Evolutionary conservation across 2,797 vertebrate species (phyloP).

Genomic region (Hippoglossus hippoglossus): DNA sequence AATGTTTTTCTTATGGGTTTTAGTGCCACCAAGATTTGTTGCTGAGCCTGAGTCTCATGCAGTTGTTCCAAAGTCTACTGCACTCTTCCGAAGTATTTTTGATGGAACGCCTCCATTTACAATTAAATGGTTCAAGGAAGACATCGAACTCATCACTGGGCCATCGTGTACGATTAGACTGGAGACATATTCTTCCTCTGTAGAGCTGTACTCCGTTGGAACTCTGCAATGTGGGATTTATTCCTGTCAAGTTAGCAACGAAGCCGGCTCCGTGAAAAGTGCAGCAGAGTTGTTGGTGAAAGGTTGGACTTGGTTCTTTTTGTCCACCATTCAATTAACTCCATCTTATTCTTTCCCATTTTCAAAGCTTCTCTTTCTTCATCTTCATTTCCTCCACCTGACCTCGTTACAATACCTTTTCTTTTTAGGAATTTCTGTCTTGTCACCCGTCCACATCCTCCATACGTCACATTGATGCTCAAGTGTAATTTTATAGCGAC

Average conservation of each 20-base stretch:
- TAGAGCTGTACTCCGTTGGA: conserved; percentile 90
- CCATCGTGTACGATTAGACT: conserved; percentile 87
- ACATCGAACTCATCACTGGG: conserved; percentile 87
- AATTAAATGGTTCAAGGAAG: conserved; percentile 95
- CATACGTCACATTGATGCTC: conserved; percentile 11
- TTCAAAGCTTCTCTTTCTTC: conserved; percentile 46
- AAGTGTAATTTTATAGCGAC: neutral
- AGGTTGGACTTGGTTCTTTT: conserved; percentile 86
- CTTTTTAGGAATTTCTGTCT: conserved; percentile 36
- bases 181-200: conserved; percentile 88
- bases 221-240: conserved; percentile 87
- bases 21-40: conserved; percentile 92
- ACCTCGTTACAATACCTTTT: conserved; percentile 11
- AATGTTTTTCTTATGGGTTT: conserved; percentile 53
- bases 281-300: conserved; percentile 89
- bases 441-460: conserved; percentile 28
- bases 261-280: conserved; percentile 90
- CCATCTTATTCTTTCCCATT: conserved; percentile 56
- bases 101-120: conserved; percentile 93
- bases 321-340: conserved; percentile 42
- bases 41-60: conserved; percentile 87
- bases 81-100: conserved; percentile 89
- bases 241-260: conserved; percentile 92
- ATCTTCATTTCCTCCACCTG: conserved; percentile 2
- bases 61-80: conserved; percentile 88